Percentiles rank a stretch among this genome's conserved stretches.
Evolutionary conservation across 2,113 vertebrate species (phyloP).

Genomic region (Mastomys coucha): DNA sequence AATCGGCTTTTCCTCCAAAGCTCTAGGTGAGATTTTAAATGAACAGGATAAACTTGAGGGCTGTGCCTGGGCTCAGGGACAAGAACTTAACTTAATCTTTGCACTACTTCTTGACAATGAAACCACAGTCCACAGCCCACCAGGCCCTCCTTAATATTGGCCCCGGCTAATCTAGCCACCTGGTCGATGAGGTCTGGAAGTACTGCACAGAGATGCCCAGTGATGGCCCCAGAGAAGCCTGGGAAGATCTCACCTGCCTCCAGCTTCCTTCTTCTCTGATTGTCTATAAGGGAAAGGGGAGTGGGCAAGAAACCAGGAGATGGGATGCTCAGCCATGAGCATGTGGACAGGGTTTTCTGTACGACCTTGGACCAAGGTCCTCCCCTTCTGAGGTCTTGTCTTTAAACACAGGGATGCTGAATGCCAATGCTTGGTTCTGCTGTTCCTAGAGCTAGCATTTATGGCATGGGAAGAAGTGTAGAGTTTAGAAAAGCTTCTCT

Average conservation of each 20-base stretch:
- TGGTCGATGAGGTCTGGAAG: neutral
- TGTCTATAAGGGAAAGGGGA: neutral
- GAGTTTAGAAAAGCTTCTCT: neutral
- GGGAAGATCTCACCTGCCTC: neutral
- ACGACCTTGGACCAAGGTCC: neutral
- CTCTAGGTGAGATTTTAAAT: constrained; percentile 57
- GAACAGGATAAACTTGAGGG: neutral
- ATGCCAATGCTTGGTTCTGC: neutral
- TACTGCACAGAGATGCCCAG: neutral
- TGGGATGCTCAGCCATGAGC: neutral
- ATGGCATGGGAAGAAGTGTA: neutral
- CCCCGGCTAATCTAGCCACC: neutral
- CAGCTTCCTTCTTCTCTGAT: neutral
- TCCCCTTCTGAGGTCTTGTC: neutral
- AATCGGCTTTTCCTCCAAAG: constrained; percentile 57
- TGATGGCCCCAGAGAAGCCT: neutral
- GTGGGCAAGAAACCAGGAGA: neutral
- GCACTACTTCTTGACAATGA: neutral
- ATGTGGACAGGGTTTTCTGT: neutral
- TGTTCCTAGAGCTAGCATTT: neutral
- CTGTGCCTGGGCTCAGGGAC: neutral
- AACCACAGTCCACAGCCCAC: neutral
- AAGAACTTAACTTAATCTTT: neutral
- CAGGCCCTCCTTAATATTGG: neutral
- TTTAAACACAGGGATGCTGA: neutral